A percentile compares a stretch with the other conserved stretches of the same genome.
Conservation (phyloP, 2,888 invertebrate genomes). For the Agriopis leucophaearia region DNA sequence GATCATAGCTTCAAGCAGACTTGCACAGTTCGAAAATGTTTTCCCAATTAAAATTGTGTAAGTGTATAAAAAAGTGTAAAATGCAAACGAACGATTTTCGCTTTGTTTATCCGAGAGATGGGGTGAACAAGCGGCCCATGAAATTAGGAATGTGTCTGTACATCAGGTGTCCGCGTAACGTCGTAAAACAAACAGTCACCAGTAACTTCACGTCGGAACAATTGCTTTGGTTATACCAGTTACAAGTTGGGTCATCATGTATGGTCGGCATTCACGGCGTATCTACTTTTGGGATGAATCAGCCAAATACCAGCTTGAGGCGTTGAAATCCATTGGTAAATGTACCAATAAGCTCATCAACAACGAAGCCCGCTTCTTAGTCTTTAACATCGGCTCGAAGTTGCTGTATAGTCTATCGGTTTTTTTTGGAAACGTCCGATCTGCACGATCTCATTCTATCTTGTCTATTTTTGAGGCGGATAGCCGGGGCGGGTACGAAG, state of each 20-base stretch:
- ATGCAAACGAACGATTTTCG: constrained; percentile 13
- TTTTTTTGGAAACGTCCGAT: too few species aligned
- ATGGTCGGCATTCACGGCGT: too few species aligned
- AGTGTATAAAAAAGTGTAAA: background rate
- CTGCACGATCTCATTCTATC: too few species aligned
- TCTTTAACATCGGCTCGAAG: too few species aligned
- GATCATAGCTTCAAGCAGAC: background rate
- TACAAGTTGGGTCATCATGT: background rate
- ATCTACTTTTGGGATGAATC: background rate
- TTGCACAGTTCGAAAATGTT: background rate
- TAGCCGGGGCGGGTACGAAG: too few species aligned
- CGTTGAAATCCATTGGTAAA: too few species aligned
- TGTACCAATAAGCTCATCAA: too few species aligned
- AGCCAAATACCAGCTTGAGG: too few species aligned
- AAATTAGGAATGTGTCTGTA: constrained; percentile 77
- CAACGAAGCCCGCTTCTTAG: too few species aligned
- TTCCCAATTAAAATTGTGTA: background rate
- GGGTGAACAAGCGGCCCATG: constrained; percentile 71
- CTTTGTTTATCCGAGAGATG: constrained; percentile 40
- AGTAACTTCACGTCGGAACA: constrained; percentile 63
- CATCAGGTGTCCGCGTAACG: constrained; percentile 58
- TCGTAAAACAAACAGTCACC: constrained; percentile 68
- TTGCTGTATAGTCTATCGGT: too few species aligned
- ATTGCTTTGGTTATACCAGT: background rate
- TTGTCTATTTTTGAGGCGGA: too few species aligned